phyloP scores from a whole-genome alignment of 2,888 invertebrate species.

The Hofmannophila pseudospretella region DNA sequence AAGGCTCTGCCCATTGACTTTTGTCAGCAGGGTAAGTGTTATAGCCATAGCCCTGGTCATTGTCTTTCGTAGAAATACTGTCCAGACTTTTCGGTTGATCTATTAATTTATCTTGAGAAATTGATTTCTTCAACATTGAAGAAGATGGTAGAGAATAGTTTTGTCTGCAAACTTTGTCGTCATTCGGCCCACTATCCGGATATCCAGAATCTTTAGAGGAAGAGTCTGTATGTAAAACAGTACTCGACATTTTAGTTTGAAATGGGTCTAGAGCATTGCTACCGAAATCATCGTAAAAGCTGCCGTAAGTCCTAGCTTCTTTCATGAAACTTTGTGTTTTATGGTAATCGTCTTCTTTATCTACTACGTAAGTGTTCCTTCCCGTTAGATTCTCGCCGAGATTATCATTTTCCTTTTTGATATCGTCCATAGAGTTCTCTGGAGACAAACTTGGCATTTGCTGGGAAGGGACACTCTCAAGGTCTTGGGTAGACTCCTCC shows the following conservation, averaged over 20 bases:
- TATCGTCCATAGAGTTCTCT: constrained; percentile 41
- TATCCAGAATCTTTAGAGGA: constrained; percentile 71
- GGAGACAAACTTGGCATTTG: constrained; percentile 49
- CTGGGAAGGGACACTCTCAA: constrained; percentile 62
- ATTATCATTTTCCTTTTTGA: constrained; percentile 24
- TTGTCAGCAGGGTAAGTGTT: constrained; percentile 39
- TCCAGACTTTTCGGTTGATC: constrained; percentile 62
- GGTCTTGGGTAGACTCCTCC: constrained; percentile 70
- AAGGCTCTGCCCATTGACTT: constrained; percentile 46
- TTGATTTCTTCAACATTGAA: constrained; percentile 37
- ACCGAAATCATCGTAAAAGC: constrained; percentile 60
- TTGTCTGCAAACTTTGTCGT: constrained; percentile 44
- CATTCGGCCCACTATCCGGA: constrained; percentile 54
- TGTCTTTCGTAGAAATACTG: constrained; percentile 43
- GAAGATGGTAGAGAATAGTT: constrained; percentile 55
- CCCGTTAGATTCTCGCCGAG: constrained; percentile 22
- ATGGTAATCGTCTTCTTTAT: constrained; percentile 30
- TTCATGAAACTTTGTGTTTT: constrained; percentile 31
- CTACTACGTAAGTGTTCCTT: constrained; percentile 25
- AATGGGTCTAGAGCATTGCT: constrained; percentile 32
- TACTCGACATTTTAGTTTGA: constrained; percentile 49
- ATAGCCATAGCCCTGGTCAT: constrained; percentile 39
- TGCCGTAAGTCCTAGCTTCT: constrained; percentile 52
- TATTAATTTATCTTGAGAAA: constrained; percentile 34
- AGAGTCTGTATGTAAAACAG: constrained; percentile 50